Percentiles rank a stretch among this genome's conserved stretches.
phyloP scores from a whole-genome alignment of 2,888 invertebrate genomes.

The Ophion slaviceki region DNA sequence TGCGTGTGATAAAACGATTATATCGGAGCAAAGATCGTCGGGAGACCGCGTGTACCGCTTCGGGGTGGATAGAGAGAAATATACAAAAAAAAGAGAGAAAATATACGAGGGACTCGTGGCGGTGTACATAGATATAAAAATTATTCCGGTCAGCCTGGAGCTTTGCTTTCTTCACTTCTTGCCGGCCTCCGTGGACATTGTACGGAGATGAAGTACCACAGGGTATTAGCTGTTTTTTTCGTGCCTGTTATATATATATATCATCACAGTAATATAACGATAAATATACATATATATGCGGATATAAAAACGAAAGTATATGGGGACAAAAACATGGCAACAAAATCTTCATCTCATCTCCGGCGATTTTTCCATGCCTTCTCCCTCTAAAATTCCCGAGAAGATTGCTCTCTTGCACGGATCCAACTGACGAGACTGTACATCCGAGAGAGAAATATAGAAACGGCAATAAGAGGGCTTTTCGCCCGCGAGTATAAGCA shows the following conservation, averaged over 20 bases:
- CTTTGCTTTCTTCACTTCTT: constrained; percentile 47
- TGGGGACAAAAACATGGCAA: constrained; percentile 39
- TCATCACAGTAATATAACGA: constrained; percentile 70
- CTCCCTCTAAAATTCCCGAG: constrained; percentile 36
- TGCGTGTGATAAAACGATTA: constrained; percentile 65
- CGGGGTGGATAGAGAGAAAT: constrained; percentile 23
- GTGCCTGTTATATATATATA: constrained; percentile 35
- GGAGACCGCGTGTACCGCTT: constrained; percentile 43
- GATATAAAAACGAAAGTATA: constrained; percentile 31
- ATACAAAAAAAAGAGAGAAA: constrained; percentile 18
- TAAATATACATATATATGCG: constrained; percentile 21
- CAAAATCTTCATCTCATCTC: constrained; percentile 13
- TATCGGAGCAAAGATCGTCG: constrained; percentile 42
- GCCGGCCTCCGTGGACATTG: constrained; percentile 27
- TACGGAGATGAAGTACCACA: constrained; percentile 28
- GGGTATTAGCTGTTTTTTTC: constrained; percentile 60
- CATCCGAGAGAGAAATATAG: constrained; percentile 44
- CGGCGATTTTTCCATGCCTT: constrained; percentile 28
- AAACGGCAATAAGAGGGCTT: constrained; percentile 23
- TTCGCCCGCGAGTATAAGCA: constrained; percentile 15
- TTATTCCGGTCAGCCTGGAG: constrained; percentile 13
- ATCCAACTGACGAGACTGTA: constrained; percentile 31
- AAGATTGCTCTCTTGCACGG: constrained; percentile 64
- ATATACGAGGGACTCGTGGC: constrained; percentile 49
- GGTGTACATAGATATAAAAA: constrained; percentile 39